phyloP scores from a whole-genome alignment of 2,888 invertebrate species.

The Capitulum mitella region DNA sequence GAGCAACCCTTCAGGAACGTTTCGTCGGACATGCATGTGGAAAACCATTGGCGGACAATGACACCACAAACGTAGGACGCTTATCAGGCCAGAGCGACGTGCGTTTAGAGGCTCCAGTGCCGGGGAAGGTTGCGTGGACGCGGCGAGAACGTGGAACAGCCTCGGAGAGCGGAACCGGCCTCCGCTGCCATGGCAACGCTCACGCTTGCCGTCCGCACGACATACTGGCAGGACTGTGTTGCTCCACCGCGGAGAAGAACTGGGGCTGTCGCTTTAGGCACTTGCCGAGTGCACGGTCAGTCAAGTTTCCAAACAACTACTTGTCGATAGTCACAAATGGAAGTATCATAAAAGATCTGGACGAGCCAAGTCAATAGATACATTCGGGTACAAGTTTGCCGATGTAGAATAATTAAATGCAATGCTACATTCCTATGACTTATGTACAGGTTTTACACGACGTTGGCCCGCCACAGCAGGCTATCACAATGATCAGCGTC shows the following conservation, averaged over 20 bases:
- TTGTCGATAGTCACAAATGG: not conserved
- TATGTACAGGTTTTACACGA: constrained; percentile 15
- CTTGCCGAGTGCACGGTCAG: not conserved
- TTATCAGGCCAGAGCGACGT: no score
- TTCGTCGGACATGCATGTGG: not conserved
- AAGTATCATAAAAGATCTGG: not conserved
- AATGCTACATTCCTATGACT: not conserved
- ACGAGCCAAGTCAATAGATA: not conserved
- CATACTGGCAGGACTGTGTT: not conserved
- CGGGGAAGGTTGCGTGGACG: no score
- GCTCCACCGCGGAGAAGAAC: not conserved
- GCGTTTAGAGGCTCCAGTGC: no score
- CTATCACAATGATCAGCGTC: constrained; percentile 8
- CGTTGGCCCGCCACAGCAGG: not conserved
- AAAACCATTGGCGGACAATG: not conserved
- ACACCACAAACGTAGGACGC: no score
- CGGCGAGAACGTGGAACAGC: no score
- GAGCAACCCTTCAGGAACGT: not conserved
- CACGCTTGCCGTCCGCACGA: not conserved
- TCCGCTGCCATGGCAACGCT: no score
- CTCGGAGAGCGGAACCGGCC: no score
- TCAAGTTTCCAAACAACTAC: not conserved
- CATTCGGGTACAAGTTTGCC: not conserved
- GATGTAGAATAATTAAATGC: not conserved
- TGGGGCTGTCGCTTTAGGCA: not conserved